Conservation (phyloP, 2,113 vertebrate genomes). For the Myrmecophaga tridactyla region DNA sequence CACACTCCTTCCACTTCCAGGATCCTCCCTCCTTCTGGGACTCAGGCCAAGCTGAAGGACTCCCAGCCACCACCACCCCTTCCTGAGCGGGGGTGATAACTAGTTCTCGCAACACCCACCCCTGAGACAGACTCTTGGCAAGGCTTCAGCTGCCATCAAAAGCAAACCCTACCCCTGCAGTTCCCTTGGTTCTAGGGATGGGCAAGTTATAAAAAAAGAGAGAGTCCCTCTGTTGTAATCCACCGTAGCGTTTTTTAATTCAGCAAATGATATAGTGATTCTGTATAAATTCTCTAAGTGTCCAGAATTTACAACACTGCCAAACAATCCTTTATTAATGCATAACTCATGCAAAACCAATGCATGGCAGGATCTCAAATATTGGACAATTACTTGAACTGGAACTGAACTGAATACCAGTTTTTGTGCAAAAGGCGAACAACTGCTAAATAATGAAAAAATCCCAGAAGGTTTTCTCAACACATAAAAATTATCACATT, state of each 20-base stretch:
- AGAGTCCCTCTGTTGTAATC: not conserved
- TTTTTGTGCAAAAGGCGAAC: constrained; percentile 8
- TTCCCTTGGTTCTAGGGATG: not conserved
- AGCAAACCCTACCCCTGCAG: not conserved
- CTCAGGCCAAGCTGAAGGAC: not conserved
- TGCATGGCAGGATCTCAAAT: not conserved
- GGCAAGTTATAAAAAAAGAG: not conserved
- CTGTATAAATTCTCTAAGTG: not conserved
- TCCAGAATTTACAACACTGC: not conserved
- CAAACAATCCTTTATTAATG: not conserved
- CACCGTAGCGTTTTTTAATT: not conserved
- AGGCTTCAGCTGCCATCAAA: constrained; percentile 7
- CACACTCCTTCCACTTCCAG: constrained; percentile 22
- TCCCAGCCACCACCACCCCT: not conserved
- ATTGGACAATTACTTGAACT: not conserved
- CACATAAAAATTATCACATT: not conserved
- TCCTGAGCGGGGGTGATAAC: not conserved
- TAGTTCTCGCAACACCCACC: constrained; percentile 2
- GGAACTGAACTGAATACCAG: constrained; percentile 10
- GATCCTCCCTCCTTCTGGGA: constrained; percentile 40
- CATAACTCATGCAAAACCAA: constrained; percentile 44
- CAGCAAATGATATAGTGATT: not conserved
- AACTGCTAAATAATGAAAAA: constrained; percentile 44
- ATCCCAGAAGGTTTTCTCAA: constrained; percentile 3
- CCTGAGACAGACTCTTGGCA: constrained; percentile 13